These are phyloP conservation scores for Trachythela sp. DNA, from an alignment of 64 coral and sea anemone species.

Conservation along the genomic window DNA sequence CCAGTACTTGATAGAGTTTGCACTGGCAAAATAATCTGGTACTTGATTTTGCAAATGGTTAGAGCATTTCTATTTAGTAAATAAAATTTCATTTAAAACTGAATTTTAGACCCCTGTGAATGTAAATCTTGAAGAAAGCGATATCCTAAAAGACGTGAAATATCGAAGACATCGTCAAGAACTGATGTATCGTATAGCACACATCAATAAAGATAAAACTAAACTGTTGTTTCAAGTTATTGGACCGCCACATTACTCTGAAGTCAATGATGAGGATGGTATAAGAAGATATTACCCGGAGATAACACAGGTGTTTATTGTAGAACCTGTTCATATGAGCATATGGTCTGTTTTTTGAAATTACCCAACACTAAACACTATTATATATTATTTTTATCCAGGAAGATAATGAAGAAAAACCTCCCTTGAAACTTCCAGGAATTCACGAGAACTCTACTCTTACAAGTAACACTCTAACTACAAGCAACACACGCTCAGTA, in stretches of 20 bases:
- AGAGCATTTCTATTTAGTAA: too few species aligned
- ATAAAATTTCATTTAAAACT: neutral
- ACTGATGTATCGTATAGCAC: conserved; percentile 83
- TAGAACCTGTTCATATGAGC: neutral
- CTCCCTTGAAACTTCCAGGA: neutral
- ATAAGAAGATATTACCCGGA: conserved; percentile 3
- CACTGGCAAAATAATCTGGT: too few species aligned
- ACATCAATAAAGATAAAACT: conserved; percentile 92
- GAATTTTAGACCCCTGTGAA: conserved; percentile 28
- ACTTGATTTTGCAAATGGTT: too few species aligned
- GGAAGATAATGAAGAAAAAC: neutral
- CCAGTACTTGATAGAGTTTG: too few species aligned
- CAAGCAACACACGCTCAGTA: neutral
- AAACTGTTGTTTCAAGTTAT: conserved; percentile 52
- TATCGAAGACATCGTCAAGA: conserved; percentile 80
- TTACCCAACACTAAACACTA: too few species aligned
- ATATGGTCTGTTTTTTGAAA: neutral
- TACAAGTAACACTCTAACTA: neutral
- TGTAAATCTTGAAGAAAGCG: conserved; percentile 69
- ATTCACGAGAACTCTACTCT: too few species aligned
- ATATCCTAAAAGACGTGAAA: conserved; percentile 74
- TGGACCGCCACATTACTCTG: neutral
- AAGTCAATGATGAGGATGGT: neutral
- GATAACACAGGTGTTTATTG: neutral
- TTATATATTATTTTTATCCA: neutral